phyloP scores from a whole-genome alignment of 1,140 invertebrate species.

The Lysiphlebus fabarum region DNA sequence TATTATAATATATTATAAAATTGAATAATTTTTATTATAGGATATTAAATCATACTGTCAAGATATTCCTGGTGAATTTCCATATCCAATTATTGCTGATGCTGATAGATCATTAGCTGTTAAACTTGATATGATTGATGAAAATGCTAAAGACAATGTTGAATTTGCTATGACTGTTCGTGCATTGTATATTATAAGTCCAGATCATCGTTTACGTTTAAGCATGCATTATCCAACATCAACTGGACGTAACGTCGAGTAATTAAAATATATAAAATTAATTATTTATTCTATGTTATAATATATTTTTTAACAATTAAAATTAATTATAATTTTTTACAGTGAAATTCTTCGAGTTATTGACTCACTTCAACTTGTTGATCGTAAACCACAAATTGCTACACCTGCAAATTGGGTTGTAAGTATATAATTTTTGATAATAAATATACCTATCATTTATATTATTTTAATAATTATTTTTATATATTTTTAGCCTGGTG shows the following conservation, averaged over 20 bases:
- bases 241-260: constrained; percentile 89
- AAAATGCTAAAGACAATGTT: constrained; percentile 59
- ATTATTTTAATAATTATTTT: no score
- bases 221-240: constrained; percentile 89
- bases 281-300: constrained; percentile 18
- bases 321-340: constrained; percentile 42
- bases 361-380: constrained; percentile 83
- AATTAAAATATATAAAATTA: constrained; percentile 49
- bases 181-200: constrained; percentile 84
- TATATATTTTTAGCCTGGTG: constrained; percentile 62
- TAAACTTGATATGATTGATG: constrained; percentile 81
- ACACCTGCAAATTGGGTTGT: constrained; percentile 88
- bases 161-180: constrained; percentile 74
- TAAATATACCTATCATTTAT: no score
- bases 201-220: constrained; percentile 79
- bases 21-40: constrained; percentile 39
- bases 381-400: constrained; percentile 66
- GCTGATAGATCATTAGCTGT: constrained; percentile 72
- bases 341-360: constrained; percentile 87
- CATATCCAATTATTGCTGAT: constrained; percentile 88
- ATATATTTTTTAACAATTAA: background rate
- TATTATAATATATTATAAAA: constrained; percentile 20
- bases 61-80: constrained; percentile 68
- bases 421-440: constrained; percentile 40
- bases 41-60: constrained; percentile 75